Conservation (phyloP, 1,140 invertebrate species). For the Rhopalosiphum maidis region DNA sequence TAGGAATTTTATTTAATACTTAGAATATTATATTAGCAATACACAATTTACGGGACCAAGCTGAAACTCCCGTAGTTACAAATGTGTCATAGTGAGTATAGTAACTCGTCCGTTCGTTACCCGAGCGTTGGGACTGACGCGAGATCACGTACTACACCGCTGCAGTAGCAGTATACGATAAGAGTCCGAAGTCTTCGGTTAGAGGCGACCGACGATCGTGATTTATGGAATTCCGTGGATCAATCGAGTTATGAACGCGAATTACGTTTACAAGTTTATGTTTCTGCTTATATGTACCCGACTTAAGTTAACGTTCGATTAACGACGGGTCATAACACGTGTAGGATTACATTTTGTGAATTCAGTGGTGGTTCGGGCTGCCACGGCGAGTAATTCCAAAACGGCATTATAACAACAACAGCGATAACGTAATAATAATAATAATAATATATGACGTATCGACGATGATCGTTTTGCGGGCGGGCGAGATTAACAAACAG, state of each 20-base stretch:
- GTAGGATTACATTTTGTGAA: background rate
- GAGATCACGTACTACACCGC: background rate
- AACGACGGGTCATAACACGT: background rate
- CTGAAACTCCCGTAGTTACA: background rate
- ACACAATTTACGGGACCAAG: background rate
- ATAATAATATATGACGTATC: conserved; percentile 1
- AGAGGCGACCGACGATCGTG: too few relatives aligned
- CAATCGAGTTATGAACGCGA: background rate
- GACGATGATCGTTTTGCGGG: background rate
- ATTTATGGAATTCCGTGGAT: background rate
- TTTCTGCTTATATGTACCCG: background rate
- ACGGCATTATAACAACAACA: background rate
- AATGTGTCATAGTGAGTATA: background rate
- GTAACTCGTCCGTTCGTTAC: background rate
- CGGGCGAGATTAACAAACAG: background rate
- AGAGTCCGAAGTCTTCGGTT: background rate
- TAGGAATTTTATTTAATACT: too few relatives aligned
- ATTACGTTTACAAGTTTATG: background rate
- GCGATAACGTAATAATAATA: background rate
- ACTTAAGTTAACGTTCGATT: background rate
- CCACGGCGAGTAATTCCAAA: background rate
- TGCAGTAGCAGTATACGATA: too few relatives aligned
- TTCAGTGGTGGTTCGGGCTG: background rate
- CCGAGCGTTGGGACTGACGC: background rate
- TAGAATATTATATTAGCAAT: too few relatives aligned